These are phyloP conservation scores for Pongo pygmaeus DNA, from an alignment of 2,113 vertebrate species.

Conservation along the genomic window DNA sequence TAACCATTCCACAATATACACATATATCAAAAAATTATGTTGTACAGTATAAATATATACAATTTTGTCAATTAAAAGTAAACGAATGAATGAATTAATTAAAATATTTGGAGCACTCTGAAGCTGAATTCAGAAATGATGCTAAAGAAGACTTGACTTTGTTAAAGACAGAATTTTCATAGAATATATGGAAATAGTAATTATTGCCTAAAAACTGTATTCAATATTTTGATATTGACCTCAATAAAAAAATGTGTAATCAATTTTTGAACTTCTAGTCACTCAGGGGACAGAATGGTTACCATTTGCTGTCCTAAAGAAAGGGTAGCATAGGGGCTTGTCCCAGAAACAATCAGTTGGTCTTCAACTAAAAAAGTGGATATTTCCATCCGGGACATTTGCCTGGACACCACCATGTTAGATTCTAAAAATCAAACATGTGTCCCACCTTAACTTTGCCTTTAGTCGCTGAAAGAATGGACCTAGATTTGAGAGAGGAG, in stretches of 20 bases:
- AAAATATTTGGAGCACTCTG: background rate
- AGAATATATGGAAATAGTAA: background rate
- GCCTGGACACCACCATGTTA: background rate
- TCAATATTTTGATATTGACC: background rate
- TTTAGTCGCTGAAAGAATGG: background rate
- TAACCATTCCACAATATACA: background rate
- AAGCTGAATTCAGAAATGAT: background rate
- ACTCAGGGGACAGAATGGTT: background rate
- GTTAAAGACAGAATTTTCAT: background rate
- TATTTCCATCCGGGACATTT: background rate
- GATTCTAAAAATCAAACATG: background rate
- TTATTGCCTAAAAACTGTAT: background rate
- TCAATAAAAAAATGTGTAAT: background rate
- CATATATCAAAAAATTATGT: background rate
- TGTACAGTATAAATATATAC: background rate
- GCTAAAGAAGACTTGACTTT: background rate
- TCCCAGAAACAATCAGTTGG: background rate
- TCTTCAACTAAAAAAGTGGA: background rate
- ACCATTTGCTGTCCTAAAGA: background rate
- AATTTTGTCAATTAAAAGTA: background rate
- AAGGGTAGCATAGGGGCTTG: background rate
- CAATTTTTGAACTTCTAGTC: background rate
- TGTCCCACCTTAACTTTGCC: background rate
- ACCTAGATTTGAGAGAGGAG: background rate
- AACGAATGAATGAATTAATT: background rate